Percentiles rank a stretch among this genome's conserved stretches.
These are phyloP conservation scores for Trachelus tabidus DNA, from an alignment of 2,888 invertebrate genomes.

Conservation along the genomic window DNA sequence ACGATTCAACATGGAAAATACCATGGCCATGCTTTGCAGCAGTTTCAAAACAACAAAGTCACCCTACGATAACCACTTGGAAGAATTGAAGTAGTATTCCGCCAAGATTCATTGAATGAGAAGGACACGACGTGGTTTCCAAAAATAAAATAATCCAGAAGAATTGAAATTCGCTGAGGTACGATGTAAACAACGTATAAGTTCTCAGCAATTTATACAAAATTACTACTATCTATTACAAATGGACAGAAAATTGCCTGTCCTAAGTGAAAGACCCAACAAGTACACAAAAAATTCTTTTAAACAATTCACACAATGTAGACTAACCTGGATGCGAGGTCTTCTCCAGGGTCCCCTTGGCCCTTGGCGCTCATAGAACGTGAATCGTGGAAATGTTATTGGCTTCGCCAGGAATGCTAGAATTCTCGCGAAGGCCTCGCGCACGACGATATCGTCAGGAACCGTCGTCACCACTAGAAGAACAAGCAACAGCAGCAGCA, in stretches of 20 bases:
- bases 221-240: not conserved
- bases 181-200: not conserved
- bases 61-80: not conserved
- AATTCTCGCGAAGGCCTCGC: not conserved
- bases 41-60: not conserved
- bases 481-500: not conserved
- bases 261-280: not conserved
- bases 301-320: not conserved
- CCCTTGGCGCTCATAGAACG: slow-evolving; percentile 64
- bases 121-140: not conserved
- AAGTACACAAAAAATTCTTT: not conserved
- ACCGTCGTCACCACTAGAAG: not conserved
- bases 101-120: not conserved
- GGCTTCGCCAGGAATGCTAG: slow-evolving; percentile 14
- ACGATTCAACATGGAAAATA: not conserved
- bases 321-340: slow-evolving; percentile 61
- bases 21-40: not conserved
- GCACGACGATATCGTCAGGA: not conserved
- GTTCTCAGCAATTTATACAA: not conserved
- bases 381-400: slow-evolving; percentile 51
- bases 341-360: slow-evolving; percentile 65
- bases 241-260: not conserved
- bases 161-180: not conserved
- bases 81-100: not conserved
- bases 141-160: slow-evolving; percentile 8